Base-by-base conservation (phyloP, 2,797 vertebrate species). In the Gymnoscopelus microlampas region DNA sequence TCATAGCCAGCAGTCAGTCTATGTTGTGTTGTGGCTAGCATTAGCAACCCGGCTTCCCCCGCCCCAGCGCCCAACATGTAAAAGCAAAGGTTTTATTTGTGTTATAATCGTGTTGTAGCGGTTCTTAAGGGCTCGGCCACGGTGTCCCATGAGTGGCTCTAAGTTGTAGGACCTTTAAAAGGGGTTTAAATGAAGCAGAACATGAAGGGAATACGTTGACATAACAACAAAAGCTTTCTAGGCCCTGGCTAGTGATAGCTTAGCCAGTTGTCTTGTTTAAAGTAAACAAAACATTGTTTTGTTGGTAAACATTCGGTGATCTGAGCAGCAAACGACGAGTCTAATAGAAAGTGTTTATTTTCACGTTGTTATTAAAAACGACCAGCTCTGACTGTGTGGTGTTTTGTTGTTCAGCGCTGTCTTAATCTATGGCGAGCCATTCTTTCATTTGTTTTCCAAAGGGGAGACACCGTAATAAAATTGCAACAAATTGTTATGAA, bases 161-260 rank as follows among this genome's bases (percentile, higher is more conserved):
- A 44, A 44, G 39, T 44, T 44, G 8, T 8, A 10, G 39, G 7
- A 2, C 50, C 13, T 13, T 50, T 50, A 13, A 50, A 50, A 11
- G 32, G 32, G 32, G 32, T 35, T 35, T 35, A 9, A 44, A 44
- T 44, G 39, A 44, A 44, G 39, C 9, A 44, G 1, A 44, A 44
- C 39, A 44, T 9, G 55, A 13, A 13, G 2, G 5, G 1, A 69
- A 50, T 39, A 56, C 49, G 26, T 29, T 29, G 26, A 29, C 61
- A 4, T 73, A 62, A 72, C 14, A 54, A 3, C 68, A 55, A 68
- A 78, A 68, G 9, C 50, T 57, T 35, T 74, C 68, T 60, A 80
- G 84, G 39, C 89, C 90, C 89, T 0, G 24, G 80, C 81, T 86
- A 88, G 71, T 56, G 53, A 15, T 72, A 82, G 69, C 60, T 3